phyloP scores from a whole-genome alignment of 2,113 vertebrate species.

The Phaethon lepturus region DNA sequence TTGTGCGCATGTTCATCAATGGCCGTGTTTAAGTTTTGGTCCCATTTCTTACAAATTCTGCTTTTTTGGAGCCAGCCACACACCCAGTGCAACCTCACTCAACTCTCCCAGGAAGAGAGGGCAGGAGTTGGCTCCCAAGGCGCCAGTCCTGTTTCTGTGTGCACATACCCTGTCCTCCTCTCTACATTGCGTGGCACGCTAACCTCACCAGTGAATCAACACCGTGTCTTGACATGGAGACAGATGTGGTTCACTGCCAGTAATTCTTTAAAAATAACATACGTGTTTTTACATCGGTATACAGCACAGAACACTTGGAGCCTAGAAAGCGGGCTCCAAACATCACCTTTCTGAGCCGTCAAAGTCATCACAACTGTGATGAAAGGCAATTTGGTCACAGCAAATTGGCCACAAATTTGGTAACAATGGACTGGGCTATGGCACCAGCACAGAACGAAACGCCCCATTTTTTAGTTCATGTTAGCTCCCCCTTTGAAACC shows the following conservation, averaged over 20 bases:
- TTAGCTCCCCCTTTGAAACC: accelerated
- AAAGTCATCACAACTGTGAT: neutral
- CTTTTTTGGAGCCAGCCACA: neutral
- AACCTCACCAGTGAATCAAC: neutral
- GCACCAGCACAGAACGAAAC: neutral
- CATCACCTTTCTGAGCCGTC: neutral
- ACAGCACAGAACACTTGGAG: neutral
- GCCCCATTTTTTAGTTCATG: accelerated
- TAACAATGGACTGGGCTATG: neutral
- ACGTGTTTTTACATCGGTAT: accelerated
- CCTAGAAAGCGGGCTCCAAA: neutral
- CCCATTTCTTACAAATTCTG: neutral
- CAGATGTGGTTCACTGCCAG: accelerated
- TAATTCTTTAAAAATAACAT: neutral
- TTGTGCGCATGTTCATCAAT: accelerated
- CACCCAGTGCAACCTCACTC: accelerated
- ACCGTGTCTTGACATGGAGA: accelerated
- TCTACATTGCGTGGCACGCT: accelerated
- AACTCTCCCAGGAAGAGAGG: neutral
- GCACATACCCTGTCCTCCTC: neutral
- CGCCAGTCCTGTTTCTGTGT: neutral
- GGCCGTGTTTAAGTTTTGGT: neutral
- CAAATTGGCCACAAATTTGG: neutral
- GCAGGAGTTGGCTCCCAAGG: neutral
- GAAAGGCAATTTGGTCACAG: neutral